Percentiles rank a stretch among this genome's conserved stretches.
Conservation (phyloP, 2,888 invertebrate genomes). For the Acleris sparsana region DNA sequence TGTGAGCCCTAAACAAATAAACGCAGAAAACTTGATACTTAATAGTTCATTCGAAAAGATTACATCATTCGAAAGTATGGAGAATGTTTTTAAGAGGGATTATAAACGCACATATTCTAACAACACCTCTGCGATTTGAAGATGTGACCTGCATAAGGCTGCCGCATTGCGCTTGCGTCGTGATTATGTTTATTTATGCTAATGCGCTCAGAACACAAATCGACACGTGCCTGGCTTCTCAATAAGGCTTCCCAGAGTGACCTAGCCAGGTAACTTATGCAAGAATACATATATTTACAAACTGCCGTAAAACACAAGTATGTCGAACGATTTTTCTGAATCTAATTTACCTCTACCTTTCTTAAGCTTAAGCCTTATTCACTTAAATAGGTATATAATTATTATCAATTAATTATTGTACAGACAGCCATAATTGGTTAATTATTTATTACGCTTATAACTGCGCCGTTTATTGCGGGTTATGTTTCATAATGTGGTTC, state of each 20-base stretch:
- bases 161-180: slow-evolving; percentile 18
- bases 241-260: slow-evolving; percentile 32
- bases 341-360: no score
- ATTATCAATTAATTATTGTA: no score
- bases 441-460: slow-evolving; percentile 27
- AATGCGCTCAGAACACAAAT: slow-evolving; percentile 34
- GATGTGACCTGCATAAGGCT: slow-evolving; percentile 15
- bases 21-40: no score
- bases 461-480: slow-evolving; percentile 10
- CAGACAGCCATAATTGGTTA: not conserved
- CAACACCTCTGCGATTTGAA: not conserved
- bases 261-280: slow-evolving; percentile 15
- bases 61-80: no score
- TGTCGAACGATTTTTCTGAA: no score
- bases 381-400: no score
- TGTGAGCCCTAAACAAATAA: no score
- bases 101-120: no score
- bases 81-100: no score
- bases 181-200: slow-evolving; percentile 35
- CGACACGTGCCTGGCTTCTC: slow-evolving; percentile 32
- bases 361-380: no score
- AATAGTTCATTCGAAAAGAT: no score
- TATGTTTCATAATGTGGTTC: slow-evolving; percentile 20
- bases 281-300: slow-evolving; percentile 1
- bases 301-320: not conserved